A percentile compares a stretch with the other conserved stretches of the same genome.
These are phyloP conservation scores for Pristionchus fissidentatus DNA, from an alignment of 2,888 invertebrate genomes.

Conservation along the genomic window DNA sequence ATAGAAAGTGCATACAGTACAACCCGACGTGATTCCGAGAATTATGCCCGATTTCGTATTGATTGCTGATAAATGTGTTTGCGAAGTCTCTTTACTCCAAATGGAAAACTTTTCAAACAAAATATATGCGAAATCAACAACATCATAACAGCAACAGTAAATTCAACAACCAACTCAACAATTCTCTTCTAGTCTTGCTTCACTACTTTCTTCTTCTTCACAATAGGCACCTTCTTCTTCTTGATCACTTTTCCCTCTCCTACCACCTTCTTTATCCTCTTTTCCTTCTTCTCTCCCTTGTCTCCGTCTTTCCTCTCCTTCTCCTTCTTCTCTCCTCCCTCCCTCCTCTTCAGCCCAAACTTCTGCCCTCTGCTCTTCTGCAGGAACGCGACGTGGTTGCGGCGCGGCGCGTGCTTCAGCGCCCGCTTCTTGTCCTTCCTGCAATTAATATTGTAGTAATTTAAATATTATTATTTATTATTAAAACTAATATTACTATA, in stretches of 20 bases:
- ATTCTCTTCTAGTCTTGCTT: neutral
- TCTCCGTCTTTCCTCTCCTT: neutral
- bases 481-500: neutral
- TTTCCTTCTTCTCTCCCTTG: neutral
- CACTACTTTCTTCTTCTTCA: conserved; percentile 5
- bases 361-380: conserved; percentile 47
- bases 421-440: conserved; percentile 67
- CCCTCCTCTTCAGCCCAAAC: conserved; percentile 3
- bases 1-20: neutral
- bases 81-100: no score
- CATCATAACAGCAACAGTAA: no score
- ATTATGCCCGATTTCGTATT: no score
- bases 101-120: no score
- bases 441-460: conserved; percentile 47
- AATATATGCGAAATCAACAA: no score
- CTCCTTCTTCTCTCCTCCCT: neutral
- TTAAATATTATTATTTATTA: neutral
- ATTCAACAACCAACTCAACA: neutral
- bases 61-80: no score
- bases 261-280: conserved; percentile 11
- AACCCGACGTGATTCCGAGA: neutral
- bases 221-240: neutral
- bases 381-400: conserved; percentile 60
- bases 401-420: conserved; percentile 62
- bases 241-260: neutral